phyloP scores from a whole-genome alignment of 2,113 vertebrate species.

The Perccottus glenii region DNA sequence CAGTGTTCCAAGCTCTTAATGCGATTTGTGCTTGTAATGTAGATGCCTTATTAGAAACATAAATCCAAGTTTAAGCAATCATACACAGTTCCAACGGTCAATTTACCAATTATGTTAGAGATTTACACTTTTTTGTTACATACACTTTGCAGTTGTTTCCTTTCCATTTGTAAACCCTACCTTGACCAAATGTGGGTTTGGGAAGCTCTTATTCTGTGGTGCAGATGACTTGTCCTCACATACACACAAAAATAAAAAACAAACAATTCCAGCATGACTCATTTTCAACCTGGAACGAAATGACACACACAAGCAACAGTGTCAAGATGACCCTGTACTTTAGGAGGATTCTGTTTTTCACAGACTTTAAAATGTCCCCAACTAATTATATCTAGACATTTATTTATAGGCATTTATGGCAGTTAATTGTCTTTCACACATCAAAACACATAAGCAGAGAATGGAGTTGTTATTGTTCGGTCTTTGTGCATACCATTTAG shows the following conservation, averaged over 20 bases:
- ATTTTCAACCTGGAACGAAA: background rate
- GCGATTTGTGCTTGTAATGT: conserved; percentile 64
- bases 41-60: conserved; percentile 57
- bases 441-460: conserved; percentile 22
- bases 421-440: conserved; percentile 35
- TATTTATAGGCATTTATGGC: no score
- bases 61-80: conserved; percentile 38
- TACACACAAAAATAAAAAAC: no score
- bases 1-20: conserved; percentile 61
- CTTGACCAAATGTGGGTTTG: background rate
- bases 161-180: no score
- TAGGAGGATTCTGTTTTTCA: conserved; percentile 28
- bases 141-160: background rate
- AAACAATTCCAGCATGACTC: conserved; percentile 1
- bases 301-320: conserved; percentile 9
- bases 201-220: background rate
- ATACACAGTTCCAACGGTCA: conserved; percentile 41
- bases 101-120: conserved; percentile 39
- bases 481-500: background rate
- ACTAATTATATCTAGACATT: no score
- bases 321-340: conserved; percentile 49
- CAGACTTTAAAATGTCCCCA: no score
- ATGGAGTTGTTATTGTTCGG: conserved; percentile 32
- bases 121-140: background rate
- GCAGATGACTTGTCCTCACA: conserved; percentile 11